These are phyloP conservation scores for Pandion haliaetus DNA, from an alignment of 2,113 vertebrate genomes.

Conservation along the genomic window DNA sequence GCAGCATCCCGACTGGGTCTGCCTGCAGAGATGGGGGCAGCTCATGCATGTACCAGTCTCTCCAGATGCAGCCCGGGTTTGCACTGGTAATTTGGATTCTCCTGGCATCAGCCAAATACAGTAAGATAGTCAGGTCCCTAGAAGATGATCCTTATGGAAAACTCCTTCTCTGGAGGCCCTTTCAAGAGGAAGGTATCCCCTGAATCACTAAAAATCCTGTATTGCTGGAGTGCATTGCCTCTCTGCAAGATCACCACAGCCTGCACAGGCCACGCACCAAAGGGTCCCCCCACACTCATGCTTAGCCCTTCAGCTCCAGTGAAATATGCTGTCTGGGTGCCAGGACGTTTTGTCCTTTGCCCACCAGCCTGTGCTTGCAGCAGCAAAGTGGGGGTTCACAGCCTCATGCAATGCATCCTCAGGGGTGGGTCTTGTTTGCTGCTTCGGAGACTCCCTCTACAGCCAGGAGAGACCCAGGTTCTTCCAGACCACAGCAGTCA, in stretches of 20 bases:
- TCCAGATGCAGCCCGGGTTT: neutral
- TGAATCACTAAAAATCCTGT: too few relatives aligned
- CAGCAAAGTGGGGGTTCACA: neutral
- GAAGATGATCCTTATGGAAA: neutral
- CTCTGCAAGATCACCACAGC: neutral
- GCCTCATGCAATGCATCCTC: neutral
- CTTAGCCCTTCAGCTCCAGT: neutral
- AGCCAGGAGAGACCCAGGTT: neutral
- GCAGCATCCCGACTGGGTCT: neutral
- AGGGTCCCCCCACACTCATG: accelerated
- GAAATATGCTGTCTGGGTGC: accelerated
- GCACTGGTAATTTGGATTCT: neutral
- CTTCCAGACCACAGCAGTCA: neutral
- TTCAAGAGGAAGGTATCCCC: neutral
- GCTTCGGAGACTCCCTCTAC: neutral
- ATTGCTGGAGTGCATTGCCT: neutral
- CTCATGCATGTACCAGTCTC: neutral
- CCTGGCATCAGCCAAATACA: neutral
- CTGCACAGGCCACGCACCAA: accelerated
- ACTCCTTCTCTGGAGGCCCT: neutral
- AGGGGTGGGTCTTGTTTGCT: neutral
- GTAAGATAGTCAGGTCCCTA: neutral
- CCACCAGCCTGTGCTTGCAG: neutral
- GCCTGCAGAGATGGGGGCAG: neutral
- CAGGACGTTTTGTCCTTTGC: neutral